Percentiles rank a stretch among this genome's conserved stretches.
phyloP scores from a whole-genome alignment of 2,888 invertebrate species.

The Hoplodrina blanda region DNA sequence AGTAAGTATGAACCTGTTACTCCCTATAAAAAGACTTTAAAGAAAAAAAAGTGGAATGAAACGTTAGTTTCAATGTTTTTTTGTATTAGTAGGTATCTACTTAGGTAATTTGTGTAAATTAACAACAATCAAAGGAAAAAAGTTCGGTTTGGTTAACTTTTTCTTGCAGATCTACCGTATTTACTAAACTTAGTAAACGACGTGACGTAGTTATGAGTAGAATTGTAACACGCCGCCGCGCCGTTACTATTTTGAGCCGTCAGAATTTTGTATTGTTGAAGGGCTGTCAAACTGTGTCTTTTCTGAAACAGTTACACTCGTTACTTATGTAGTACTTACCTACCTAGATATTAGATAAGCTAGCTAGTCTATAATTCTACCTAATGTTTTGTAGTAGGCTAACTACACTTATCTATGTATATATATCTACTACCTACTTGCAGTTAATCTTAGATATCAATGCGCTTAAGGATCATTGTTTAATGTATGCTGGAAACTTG shows the following conservation, averaged over 20 bases:
- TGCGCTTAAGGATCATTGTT: slow-evolving; percentile 8
- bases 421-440: neutral
- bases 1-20: neutral
- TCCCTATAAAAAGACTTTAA: neutral
- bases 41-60: neutral
- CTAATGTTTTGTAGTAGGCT: neutral
- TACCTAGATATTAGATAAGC: slow-evolving; percentile 4
- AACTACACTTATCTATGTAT: neutral
- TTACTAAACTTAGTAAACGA: neutral
- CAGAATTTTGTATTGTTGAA: neutral
- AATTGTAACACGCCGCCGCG: slow-evolving; percentile 13
- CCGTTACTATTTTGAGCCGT: neutral
- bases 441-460: slow-evolving; percentile 1
- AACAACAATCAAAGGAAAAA: too few relatives aligned
- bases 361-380: neutral
- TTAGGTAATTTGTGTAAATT: too few relatives aligned
- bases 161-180: too few relatives aligned
- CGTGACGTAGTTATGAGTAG: neutral
- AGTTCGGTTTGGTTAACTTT: too few relatives aligned
- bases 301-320: neutral
- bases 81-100: too few relatives aligned
- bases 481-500: neutral
- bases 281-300: neutral
- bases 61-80: too few relatives aligned
- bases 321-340: neutral